phyloP scores from a whole-genome alignment of 2,113 vertebrate genomes.

The Mobula hypostoma region DNA sequence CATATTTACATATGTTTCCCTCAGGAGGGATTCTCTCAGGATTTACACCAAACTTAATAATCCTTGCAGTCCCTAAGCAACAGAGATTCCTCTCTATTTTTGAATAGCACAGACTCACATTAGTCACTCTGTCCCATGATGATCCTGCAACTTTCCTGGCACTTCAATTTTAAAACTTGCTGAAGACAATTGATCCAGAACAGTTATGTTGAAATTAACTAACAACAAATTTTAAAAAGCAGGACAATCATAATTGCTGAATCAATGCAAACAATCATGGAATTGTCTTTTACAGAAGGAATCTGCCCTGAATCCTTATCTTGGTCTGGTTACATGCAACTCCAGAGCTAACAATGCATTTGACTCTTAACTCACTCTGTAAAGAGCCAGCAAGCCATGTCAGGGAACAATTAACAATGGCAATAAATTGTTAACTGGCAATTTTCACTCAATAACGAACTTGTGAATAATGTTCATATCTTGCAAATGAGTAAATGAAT shows the following conservation, averaged over 20 bases:
- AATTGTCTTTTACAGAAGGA: too few relatives aligned
- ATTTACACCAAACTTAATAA: slow-evolving; percentile 18
- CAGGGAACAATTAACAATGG: too few relatives aligned
- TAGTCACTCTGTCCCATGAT: slow-evolving; percentile 19
- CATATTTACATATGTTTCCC: slow-evolving; percentile 33
- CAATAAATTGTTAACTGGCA: too few relatives aligned
- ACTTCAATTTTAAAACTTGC: slow-evolving; percentile 23
- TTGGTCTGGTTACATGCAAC: too few relatives aligned
- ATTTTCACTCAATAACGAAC: too few relatives aligned
- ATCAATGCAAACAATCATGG: background rate
- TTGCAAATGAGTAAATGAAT: too few relatives aligned
- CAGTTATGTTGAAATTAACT: background rate
- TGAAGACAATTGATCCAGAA: background rate
- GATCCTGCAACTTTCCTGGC: background rate
- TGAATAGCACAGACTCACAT: slow-evolving; percentile 6
- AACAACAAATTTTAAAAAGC: background rate
- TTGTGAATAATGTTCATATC: too few relatives aligned
- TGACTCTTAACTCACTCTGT: too few relatives aligned
- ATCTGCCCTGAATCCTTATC: too few relatives aligned
- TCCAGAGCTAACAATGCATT: too few relatives aligned
- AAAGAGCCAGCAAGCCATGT: too few relatives aligned
- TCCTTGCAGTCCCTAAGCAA: slow-evolving; percentile 16
- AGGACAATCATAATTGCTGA: slow-evolving; percentile 14
- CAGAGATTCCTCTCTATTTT: background rate
- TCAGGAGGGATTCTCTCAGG: background rate